These are phyloP conservation scores for Pseudopipra pipra DNA, from an alignment of 2,113 vertebrate genomes.

Conservation along the genomic window DNA sequence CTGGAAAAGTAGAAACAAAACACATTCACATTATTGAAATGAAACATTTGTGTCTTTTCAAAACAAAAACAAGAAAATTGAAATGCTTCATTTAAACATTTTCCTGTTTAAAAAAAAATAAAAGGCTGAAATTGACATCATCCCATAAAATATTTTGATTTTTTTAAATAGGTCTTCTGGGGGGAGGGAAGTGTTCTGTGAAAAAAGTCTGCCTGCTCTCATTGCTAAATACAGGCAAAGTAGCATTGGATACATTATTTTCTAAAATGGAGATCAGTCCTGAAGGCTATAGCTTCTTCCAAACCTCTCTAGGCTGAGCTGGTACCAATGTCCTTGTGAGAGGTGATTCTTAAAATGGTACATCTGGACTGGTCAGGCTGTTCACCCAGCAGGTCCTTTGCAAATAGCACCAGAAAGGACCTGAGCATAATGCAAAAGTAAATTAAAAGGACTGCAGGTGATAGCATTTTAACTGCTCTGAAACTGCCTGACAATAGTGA, in stretches of 20 bases:
- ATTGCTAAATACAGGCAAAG: neutral
- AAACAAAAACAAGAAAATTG: constrained; percentile 31
- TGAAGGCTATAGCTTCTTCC: neutral
- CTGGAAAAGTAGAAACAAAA: neutral
- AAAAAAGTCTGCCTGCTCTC: neutral
- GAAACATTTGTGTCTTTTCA: neutral
- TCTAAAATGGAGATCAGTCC: neutral
- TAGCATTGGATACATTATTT: neutral
- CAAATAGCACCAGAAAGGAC: neutral
- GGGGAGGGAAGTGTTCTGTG: neutral
- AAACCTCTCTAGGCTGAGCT: neutral
- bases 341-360: neutral
- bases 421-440: neutral
- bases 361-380: neutral
- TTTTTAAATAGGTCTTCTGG: neutral
- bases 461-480: neutral
- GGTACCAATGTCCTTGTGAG: rapidly evolving
- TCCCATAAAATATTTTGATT: neutral
- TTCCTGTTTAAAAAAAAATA: neutral
- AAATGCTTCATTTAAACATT: constrained; percentile 12
- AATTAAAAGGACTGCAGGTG: neutral
- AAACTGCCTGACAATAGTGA: neutral
- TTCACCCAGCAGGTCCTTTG: neutral
- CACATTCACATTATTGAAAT: neutral
- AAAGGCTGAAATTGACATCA: neutral